Conservation (phyloP, 2,113 vertebrate genomes). For the Hirundichthys speculiger region DNA sequence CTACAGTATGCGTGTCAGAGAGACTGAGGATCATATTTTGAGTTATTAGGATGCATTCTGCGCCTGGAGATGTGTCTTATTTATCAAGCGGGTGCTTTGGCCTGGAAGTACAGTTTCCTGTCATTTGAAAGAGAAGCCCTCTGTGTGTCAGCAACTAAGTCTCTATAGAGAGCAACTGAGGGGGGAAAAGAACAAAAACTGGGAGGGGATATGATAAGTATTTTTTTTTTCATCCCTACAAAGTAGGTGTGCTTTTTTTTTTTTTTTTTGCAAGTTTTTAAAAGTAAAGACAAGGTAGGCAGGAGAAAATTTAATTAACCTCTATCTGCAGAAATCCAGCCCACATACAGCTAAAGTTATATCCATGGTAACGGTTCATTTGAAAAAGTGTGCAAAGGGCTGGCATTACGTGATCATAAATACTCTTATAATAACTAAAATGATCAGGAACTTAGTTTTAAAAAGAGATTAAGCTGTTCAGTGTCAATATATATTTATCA, state of each 20-base stretch:
- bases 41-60: constrained; percentile 34
- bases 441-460: constrained; percentile 14
- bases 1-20: constrained; percentile 26
- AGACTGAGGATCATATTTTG: constrained; percentile 44
- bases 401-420: constrained; percentile 8
- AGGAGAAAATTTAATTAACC: constrained; percentile 55
- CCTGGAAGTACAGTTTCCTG: constrained; percentile 48
- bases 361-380: constrained; percentile 56
- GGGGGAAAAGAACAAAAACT: constrained; percentile 29
- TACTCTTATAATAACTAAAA: constrained; percentile 12
- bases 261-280: constrained; percentile 30
- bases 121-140: constrained; percentile 38
- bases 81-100: constrained; percentile 38
- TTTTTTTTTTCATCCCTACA: constrained; percentile 1
- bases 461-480: background rate
- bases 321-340: constrained; percentile 51
- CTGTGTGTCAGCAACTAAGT: constrained; percentile 28
- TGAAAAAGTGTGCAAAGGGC: constrained; percentile 30
- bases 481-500: background rate
- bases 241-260: background rate
- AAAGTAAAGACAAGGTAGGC: constrained; percentile 51
- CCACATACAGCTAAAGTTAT: constrained; percentile 51
- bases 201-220: constrained; percentile 33
- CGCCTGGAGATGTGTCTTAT: constrained; percentile 30
- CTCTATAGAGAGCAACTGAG: constrained; percentile 20